A percentile compares a stretch with the other conserved stretches of the same genome.
Evolutionary conservation across 2,113 vertebrate genomes (phyloP).

Genomic region (Alexandromys fortis): DNA sequence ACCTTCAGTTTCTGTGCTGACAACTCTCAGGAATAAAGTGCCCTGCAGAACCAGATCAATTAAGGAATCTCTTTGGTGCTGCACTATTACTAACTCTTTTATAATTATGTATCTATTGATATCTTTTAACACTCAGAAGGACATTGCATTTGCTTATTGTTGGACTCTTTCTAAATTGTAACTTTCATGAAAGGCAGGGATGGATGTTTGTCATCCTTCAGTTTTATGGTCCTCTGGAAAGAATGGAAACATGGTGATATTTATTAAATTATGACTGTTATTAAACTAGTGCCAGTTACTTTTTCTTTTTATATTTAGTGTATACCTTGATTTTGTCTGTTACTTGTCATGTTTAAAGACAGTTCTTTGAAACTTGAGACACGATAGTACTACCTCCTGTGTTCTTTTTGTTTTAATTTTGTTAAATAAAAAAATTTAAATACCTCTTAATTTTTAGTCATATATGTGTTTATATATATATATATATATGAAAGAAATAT

Average conservation of each 20-base stretch:
- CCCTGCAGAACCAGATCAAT: background rate
- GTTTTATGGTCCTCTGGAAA: background rate
- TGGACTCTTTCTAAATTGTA: background rate
- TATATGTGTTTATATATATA: no score
- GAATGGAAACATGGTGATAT: background rate
- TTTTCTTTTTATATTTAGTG: background rate
- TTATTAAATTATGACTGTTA: background rate
- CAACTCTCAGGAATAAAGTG: background rate
- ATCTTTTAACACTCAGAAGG: background rate
- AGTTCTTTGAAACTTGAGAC: background rate
- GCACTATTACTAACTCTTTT: background rate
- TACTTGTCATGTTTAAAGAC: conserved; percentile 30
- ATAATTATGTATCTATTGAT: background rate
- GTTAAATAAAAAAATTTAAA: background rate
- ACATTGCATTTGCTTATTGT: background rate
- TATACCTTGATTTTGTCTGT: conserved; percentile 20
- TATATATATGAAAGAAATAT: background rate
- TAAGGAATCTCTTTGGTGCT: background rate
- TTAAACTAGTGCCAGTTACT: background rate
- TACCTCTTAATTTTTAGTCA: background rate
- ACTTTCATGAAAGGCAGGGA: background rate
- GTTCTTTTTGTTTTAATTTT: background rate
- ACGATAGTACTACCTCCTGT: background rate
- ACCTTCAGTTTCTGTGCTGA: background rate
- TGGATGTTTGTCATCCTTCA: background rate